Evolutionary conservation across 2,113 vertebrate genomes (phyloP), one percentile per base, ranked within the genome.

Genomic region (Neogobius melanostomus): DNA sequence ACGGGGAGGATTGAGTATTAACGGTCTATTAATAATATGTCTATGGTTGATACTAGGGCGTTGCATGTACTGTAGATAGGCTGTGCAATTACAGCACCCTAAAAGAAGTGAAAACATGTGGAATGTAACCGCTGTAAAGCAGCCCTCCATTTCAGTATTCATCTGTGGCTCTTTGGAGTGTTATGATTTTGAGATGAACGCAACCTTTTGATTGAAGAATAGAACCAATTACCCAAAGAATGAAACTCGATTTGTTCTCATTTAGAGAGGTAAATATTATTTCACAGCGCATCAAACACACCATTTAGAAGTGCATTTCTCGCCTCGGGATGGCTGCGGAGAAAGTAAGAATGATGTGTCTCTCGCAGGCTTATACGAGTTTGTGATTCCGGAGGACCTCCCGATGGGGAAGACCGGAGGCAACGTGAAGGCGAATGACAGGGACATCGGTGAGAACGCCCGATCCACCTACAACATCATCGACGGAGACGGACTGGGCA

Each of bases 381-480:
- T 99, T 91, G 94, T 94, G 56, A 94, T 98, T 64, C 93, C 95
- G 6, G 98, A 99, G 88, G 95, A 98, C 74, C 92, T 98, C 50
- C 88, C 92, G 50, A 83, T 95, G 8, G 96, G 95, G 45, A 95
- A 95, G 47, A 91, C 94, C 2, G 93, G 97, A 42, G 98, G 97
- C 82, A 95, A 93, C 64, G 95, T 99, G 69, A 98, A 94, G 79
- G 96, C 97, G 50, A 97, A 95, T 3, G 98, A 99, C 74, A 89
- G 95, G 80, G 98, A 99, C 86, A 92, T 94, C 51, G 97, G 96
- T 9, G 96, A 99, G 67, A 99, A 99, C 51, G 95, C 95, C 12
- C 96, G 93, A 76, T 99, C 97, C 0, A 95, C 94, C 0, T 99
- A 98, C 84, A 94, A 89, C 82, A 96, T 99, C 72, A 94, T 98